Evolutionary conservation across 2,888 invertebrate species (phyloP), one percentile per base, ranked within the genome.

Genomic region (Neocrepidodera transversa): DNA sequence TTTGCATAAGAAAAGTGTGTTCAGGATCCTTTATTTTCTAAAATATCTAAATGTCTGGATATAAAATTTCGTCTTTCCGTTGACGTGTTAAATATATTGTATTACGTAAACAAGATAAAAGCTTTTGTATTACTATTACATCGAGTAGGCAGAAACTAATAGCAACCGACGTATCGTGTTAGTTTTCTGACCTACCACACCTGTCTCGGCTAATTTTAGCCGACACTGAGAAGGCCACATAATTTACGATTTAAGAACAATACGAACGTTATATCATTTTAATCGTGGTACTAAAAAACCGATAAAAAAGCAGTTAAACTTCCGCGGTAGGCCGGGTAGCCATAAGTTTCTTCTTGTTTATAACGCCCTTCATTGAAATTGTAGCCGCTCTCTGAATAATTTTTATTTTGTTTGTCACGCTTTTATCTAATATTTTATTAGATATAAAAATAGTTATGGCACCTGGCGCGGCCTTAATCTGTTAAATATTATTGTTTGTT

Each of bases 281-380:
- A 58, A 63, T 60, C 47, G 26, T 54, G 6, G 40, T 47, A 45
- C 20, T 63, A 58, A 58, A 60, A 60, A n/a, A 17, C 20, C 58
- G 11, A 48, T 60, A 63, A 63, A 54, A 58, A 57, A 18, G 54
- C 40, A 32, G 52, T 60, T 54, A 63, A 60, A 57, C 35, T 48
- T 32, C 18, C 35, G 32, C 35, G 47, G 51, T 55, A 58, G 55
- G 47, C 54, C 54, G 60, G 42, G 57, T 54, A 36, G 23, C 8
- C 23, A 5, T 17, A 36, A 11, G 49, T 30, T 11, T 13, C 2
- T 30, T 13, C 7, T 47, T 16, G 11, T 32, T n/a, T 48, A 28
- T 47, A 28, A 13, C 32, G 13, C 32, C 16, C 48, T 18, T 48
- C 20, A 32, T 32, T 48, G 17, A 30, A 48, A 16, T 32, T 28